These are phyloP conservation scores for Yponomeuta sedellus DNA, from an alignment of 2,888 invertebrate genomes.

Conservation along the genomic window DNA sequence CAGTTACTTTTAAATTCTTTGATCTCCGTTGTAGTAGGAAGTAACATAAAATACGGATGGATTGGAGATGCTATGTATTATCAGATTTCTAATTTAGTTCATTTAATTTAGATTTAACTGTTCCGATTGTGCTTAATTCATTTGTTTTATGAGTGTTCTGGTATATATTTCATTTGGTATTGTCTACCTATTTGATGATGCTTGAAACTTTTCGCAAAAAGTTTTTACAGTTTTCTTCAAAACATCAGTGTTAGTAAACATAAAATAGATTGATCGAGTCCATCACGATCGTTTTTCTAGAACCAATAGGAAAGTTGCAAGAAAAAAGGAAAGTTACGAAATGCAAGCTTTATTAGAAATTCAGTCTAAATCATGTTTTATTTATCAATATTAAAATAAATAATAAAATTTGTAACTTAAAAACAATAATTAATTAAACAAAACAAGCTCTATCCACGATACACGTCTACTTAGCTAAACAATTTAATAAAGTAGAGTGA, in stretches of 20 bases:
- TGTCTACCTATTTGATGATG: not conserved
- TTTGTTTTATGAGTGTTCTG: not conserved
- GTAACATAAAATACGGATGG: too few relatives aligned
- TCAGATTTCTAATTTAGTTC: not conserved
- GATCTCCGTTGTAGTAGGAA: not conserved
- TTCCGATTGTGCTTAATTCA: not conserved
- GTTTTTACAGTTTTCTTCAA: not conserved
- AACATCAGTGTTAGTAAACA: slow-evolving; percentile 43
- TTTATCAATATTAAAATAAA: slow-evolving; percentile 23
- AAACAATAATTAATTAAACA: slow-evolving; percentile 39
- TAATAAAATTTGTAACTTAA: slow-evolving; percentile 42
- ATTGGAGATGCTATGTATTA: too few relatives aligned
- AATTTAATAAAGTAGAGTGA: slow-evolving; percentile 57
- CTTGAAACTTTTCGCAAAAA: not conserved
- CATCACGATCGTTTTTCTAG: slow-evolving; percentile 46
- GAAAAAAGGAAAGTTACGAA: slow-evolving; percentile 29
- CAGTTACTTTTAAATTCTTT: slow-evolving; percentile 20
- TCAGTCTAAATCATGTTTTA: slow-evolving; percentile 65
- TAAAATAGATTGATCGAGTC: slow-evolving; percentile 42
- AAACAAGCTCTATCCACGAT: slow-evolving; percentile 51
- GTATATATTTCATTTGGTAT: not conserved
- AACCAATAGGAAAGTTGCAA: slow-evolving; percentile 26
- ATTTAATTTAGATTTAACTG: not conserved
- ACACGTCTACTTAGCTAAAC: slow-evolving; percentile 52
- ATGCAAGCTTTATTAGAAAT: slow-evolving; percentile 73